Evolutionary conservation across 2,797 vertebrate species (phyloP), one percentile per base, ranked within the genome.

Genomic region (Sciurus carolinensis): DNA sequence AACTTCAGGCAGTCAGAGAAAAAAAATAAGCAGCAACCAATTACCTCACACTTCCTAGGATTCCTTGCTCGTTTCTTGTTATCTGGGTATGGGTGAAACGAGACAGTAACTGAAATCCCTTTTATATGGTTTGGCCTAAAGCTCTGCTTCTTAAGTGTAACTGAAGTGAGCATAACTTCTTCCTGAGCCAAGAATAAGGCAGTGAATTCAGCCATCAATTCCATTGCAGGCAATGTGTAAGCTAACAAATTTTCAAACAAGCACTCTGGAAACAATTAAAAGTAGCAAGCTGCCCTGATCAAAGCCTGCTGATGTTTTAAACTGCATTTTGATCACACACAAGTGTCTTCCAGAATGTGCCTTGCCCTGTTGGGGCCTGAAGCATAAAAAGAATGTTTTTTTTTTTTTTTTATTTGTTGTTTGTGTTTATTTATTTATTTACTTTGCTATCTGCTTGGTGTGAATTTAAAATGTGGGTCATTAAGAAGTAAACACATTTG

Each of bases 231-330:
- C 95, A 97, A 98, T 98, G 97, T 95, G 96, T 93, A 98, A 98
- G 96, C 91, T 98, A 97, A 98, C 97, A 98, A 96, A 98, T 98
- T 98, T 98, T 98, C 98, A 98, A 98, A 98, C 97, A 98, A 98
- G 98, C 88, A 97, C 97, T 98, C 98, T 99, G 98, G 98, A 99
- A 99, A 98, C 97, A 98, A 98, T 99, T 99, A 98, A 97, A 97
- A 98, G 92, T 97, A 98, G 97, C 84, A 97, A 97, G 95, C 84
- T 97, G 96, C 87, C 69, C 94, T 96, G 96, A 98, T 98, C 97
- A 98, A 98, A 98, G 97, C 92, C 91, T 94, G 95, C 7, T 98
- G 97, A 98, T 98, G 96, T 98, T 98, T 98, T 97, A 97, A 98
- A 98, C 97, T 98, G 96, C 84, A 39, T 98, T 98, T 98, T 97